A percentile compares a stretch with the other conserved stretches of the same genome.
Evolutionary conservation across 1,140 invertebrate species (phyloP).

Genomic region (Protaetia brevitarsis): DNA sequence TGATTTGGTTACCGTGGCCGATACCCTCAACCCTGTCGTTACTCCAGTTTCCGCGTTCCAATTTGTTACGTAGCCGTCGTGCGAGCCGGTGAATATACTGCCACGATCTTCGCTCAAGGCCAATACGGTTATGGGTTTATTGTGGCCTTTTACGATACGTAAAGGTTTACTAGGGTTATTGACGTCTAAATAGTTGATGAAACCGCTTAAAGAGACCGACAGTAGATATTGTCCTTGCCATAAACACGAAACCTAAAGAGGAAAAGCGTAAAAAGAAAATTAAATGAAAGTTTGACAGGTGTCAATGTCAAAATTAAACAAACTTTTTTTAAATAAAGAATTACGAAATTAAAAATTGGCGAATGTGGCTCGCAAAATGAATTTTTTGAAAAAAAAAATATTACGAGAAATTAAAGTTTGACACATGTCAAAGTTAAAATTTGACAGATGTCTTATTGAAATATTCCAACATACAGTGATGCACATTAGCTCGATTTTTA

Average conservation of each 20-base stretch:
- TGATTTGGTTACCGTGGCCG: constrained; percentile 94
- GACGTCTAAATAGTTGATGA: constrained; percentile 91
- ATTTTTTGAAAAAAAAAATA: no score
- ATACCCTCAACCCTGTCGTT: constrained; percentile 75
- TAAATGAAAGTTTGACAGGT: no score
- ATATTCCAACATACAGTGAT: no score
- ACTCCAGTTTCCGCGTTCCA: constrained; percentile 52
- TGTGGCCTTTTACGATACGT: constrained; percentile 94
- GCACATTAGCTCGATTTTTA: no score
- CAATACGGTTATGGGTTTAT: constrained; percentile 96
- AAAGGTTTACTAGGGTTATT: constrained; percentile 80
- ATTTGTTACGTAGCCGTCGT: constrained; percentile 85
- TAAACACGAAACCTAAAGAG: constrained; percentile 76
- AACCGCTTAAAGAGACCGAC: constrained; percentile 89
- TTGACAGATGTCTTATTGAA: no score
- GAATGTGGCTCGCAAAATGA: no score
- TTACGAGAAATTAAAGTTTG: no score
- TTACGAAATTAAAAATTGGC: no score
- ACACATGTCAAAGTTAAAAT: no score
- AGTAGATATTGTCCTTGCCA: constrained; percentile 90
- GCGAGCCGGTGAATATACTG: constrained; percentile 87
- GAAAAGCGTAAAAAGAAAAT: constrained; percentile 12
- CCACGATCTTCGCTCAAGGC: constrained; percentile 71
- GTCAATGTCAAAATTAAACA: no score
- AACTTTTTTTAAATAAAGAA: no score